Conservation (phyloP, 2,797 vertebrate genomes). For the Poecilia gillii region DNA sequence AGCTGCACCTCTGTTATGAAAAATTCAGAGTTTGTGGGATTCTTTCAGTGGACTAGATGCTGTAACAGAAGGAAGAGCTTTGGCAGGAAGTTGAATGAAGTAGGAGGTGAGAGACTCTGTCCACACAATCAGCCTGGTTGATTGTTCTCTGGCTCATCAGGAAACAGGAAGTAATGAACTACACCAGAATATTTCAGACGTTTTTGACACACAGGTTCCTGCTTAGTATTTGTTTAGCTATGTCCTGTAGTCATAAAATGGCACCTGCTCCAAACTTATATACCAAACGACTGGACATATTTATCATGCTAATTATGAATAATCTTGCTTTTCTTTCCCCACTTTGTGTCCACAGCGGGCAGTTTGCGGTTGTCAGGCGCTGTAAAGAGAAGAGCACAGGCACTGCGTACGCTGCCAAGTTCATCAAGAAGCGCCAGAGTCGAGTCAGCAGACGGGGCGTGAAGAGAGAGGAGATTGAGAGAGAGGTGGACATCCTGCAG, state of each 20-base stretch:
- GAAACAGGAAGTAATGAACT: conserved; percentile 67
- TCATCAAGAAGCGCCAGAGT: conserved; percentile 95
- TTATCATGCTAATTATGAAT: background rate
- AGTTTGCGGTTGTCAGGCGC: conserved; percentile 95
- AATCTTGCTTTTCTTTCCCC: background rate
- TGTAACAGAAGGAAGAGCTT: conserved; percentile 42
- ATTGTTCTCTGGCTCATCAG: conserved; percentile 62
- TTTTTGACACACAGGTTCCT: conserved; percentile 65
- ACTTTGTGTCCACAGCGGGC: conserved; percentile 83
- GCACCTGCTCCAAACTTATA: background rate
- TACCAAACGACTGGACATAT: background rate
- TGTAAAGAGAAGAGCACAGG: conserved; percentile 88
- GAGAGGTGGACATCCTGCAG: conserved; percentile 93
- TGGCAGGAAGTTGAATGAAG: conserved; percentile 57
- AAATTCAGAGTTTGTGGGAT: conserved; percentile 47
- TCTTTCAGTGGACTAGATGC: conserved; percentile 28
- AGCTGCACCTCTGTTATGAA: conserved; percentile 60
- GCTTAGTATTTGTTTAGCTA: conserved; percentile 23
- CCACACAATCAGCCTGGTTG: conserved; percentile 27
- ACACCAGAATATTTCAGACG: conserved; percentile 48
- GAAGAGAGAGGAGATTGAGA: conserved; percentile 90
- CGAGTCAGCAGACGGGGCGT: conserved; percentile 90
- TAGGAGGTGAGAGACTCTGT: conserved; percentile 60
- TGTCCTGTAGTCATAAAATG: conserved; percentile 49
- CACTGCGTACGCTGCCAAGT: conserved; percentile 90